Evolutionary conservation across 1,140 invertebrate genomes (phyloP), one percentile per base, ranked within the genome.

Genomic region (Ooceraea biroi): DNA sequence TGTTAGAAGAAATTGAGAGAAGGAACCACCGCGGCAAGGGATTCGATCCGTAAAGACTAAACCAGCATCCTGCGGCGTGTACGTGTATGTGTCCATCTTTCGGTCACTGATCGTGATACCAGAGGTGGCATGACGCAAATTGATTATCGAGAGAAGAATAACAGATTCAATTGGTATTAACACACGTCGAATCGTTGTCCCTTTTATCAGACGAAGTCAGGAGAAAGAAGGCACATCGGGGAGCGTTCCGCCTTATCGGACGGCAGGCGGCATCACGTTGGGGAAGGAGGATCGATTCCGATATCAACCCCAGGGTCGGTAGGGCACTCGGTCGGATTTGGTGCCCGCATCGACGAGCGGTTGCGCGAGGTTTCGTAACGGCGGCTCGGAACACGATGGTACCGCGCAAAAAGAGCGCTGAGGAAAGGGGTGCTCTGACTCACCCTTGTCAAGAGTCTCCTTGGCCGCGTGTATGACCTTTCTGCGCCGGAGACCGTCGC

Each of bases 361-460:
- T 88, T 88, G 68, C 86, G 68, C 60, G 68, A 87, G 73, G 58
- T 87, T 87, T 87, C 72, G 85, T 87, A 88, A 88, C 46, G 17
- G 25, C n/a, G 12, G 19, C n/a, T 25, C 36, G 25, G 7, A 46
- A 76, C 30, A n/a, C 27, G 41, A 41, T 46, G 68, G 19, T 52
- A 52, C 4, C 22, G 22, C 12, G 14, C 12, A 60, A 4, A 63
- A 11, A 1, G n/a, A 63, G 36, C 10, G 22, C 8, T 3, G 7
- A 19, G n/a, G 17, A 41, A 55, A 80, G 50, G 25, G 17, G 1
- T n/a, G 30, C 19, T 50, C 36, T n/a, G n/a, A 57, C 92, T 93
- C 91, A 96, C 96, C 96, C 93, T 95, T 96, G 89, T 96, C 95
- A 76, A 96, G 92, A 69, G 95, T 96, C 88, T 96, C 95, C 93